phyloP scores from a whole-genome alignment of 1,140 invertebrate species.

The Aphidius ervi region DNA sequence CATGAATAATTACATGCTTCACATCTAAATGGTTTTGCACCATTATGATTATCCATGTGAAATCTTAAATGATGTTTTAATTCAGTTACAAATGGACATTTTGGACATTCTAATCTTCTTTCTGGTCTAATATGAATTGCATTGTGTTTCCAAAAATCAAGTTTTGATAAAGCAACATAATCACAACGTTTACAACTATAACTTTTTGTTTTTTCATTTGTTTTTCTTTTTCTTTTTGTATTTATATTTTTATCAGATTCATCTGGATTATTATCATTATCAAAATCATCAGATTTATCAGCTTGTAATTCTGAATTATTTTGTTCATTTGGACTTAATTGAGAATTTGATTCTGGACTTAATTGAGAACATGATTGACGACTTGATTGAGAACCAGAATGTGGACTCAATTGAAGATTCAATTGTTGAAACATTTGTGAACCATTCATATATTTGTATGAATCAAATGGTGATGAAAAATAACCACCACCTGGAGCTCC shows the following conservation, averaged over 20 bases:
- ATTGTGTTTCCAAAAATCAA: slow-evolving; percentile 92
- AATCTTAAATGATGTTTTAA: slow-evolving; percentile 99
- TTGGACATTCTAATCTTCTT: slow-evolving; percentile 84
- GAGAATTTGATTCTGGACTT: not conserved
- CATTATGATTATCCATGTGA: slow-evolving; percentile 91
- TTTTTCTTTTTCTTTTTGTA: no score
- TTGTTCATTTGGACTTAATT: slow-evolving; percentile 16
- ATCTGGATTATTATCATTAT: slow-evolving; percentile 3
- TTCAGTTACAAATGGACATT: slow-evolving; percentile 96
- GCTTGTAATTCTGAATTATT: slow-evolving; percentile 5
- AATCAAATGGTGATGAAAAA: no score
- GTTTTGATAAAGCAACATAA: slow-evolving; percentile 78
- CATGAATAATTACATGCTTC: slow-evolving; percentile 87
- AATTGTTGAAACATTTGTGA: no score
- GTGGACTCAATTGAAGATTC: no score
- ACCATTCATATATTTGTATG: no score
- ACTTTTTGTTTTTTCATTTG: slow-evolving; percentile 77
- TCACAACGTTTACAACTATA: slow-evolving; percentile 92
- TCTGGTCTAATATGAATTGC: slow-evolving; percentile 87
- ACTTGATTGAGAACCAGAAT: no score
- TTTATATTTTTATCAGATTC: not conserved
- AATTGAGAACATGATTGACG: no score
- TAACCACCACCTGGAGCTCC: no score
- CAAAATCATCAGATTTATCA: not conserved
- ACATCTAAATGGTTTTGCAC: slow-evolving; percentile 96